Conservation (phyloP, 2,113 vertebrate genomes). For the Aplodontia rufa region DNA sequence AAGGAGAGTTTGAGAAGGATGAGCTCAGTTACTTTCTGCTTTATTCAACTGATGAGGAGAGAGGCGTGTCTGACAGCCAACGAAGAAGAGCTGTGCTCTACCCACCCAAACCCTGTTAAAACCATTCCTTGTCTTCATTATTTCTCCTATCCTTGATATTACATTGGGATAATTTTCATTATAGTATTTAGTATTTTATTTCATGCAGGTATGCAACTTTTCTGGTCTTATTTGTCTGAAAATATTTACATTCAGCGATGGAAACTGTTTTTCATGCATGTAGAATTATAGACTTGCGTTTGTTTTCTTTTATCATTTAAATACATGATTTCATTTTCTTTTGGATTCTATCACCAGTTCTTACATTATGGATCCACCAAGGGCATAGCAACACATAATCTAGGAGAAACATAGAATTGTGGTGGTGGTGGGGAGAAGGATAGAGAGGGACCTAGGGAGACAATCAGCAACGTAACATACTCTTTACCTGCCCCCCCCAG, state of each 20-base stretch:
- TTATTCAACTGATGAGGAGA: not conserved
- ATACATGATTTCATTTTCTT: constrained; percentile 6
- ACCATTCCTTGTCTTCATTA: not conserved
- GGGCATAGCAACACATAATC: too few species aligned
- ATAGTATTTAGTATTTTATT: not conserved
- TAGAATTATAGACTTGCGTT: not conserved
- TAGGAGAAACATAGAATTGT: too few species aligned
- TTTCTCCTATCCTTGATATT: not conserved
- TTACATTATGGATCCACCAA: too few species aligned
- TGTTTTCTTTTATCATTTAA: not conserved
- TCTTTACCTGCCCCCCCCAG: too few species aligned
- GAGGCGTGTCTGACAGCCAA: not conserved
- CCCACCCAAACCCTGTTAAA: not conserved
- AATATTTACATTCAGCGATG: not conserved
- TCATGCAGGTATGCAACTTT: not conserved
- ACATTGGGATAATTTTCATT: not conserved
- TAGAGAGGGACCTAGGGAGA: too few species aligned
- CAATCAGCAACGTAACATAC: too few species aligned
- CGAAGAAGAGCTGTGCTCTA: not conserved
- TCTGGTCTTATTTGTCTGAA: not conserved
- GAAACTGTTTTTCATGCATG: not conserved
- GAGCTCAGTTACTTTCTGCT: not conserved
- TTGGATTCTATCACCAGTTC: not conserved
- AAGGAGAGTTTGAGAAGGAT: not conserved
- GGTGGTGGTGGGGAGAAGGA: too few species aligned